Conservation (phyloP, 2,888 invertebrate genomes). For the Opisthograptis luteolata region DNA sequence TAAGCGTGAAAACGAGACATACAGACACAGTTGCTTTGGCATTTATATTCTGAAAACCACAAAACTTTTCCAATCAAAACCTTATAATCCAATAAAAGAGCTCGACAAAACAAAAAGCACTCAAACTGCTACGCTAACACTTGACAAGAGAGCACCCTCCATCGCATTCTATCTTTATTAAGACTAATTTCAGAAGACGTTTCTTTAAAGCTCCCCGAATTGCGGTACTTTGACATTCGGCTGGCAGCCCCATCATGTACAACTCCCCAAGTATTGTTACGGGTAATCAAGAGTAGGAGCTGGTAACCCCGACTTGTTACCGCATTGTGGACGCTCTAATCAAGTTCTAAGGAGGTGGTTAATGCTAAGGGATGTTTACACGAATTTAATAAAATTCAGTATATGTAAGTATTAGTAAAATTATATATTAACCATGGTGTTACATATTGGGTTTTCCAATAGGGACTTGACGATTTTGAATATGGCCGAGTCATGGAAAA, state of each 20-base stretch:
- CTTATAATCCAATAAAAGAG: conserved; percentile 13
- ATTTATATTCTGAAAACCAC: conserved; percentile 1
- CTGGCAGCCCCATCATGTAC: conserved; percentile 48
- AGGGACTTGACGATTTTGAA: too few species aligned
- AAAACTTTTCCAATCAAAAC: conserved; percentile 26
- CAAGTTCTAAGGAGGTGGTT: conserved; percentile 66
- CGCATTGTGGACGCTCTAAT: conserved; percentile 63
- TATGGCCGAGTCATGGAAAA: too few species aligned
- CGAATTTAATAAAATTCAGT: too few species aligned
- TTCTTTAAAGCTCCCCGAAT: conserved; percentile 45
- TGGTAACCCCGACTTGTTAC: conserved; percentile 53
- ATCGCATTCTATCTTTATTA: conserved; percentile 36
- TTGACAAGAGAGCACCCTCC: conserved; percentile 24
- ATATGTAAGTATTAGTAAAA: too few species aligned
- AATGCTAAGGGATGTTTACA: conserved; percentile 38
- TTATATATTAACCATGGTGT: too few species aligned
- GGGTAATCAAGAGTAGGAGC: conserved; percentile 42
- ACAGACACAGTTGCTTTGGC: too few species aligned
- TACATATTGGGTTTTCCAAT: too few species aligned
- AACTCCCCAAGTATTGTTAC: conserved; percentile 4
- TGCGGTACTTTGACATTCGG: conserved; percentile 35
- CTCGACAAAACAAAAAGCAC: conserved; percentile 15
- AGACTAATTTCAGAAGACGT: conserved; percentile 31
- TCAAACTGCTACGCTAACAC: conserved; percentile 32
- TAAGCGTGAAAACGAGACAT: too few species aligned